A percentile compares a stretch with the other conserved stretches of the same genome.
These are phyloP conservation scores for Geophilus truncorum DNA, from an alignment of 2,888 invertebrate species.

Conservation along the genomic window DNA sequence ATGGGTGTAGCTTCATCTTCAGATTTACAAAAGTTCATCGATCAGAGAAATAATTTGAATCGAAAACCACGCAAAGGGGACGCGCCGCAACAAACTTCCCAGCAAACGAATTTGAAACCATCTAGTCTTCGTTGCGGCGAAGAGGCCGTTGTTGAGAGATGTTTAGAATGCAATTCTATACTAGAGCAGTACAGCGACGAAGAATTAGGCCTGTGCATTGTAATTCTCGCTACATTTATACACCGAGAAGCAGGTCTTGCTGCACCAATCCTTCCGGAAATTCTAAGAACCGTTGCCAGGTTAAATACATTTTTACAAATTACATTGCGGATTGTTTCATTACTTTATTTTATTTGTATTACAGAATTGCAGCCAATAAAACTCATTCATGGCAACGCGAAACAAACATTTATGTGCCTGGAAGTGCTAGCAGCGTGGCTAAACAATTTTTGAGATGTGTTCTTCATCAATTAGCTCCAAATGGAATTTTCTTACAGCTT, in stretches of 20 bases:
- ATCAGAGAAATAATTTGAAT: slow-evolving; percentile 34
- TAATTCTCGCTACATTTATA: slow-evolving; percentile 89
- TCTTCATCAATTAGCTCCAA: slow-evolving; percentile 92
- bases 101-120: slow-evolving; percentile 34
- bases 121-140: slow-evolving; percentile 38
- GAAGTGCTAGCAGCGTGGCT: slow-evolving; percentile 90
- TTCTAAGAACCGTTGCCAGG: slow-evolving; percentile 83
- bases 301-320: too few species aligned
- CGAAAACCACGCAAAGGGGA: slow-evolving; percentile 33
- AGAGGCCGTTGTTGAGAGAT: slow-evolving; percentile 51
- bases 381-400: slow-evolving; percentile 86
- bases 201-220: slow-evolving; percentile 87
- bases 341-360: too few species aligned
- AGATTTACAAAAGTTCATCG: slow-evolving; percentile 35
- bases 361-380: slow-evolving; percentile 61
- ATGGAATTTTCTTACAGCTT: slow-evolving; percentile 93
- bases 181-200: slow-evolving; percentile 94
- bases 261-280: slow-evolving; percentile 87
- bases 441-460: slow-evolving; percentile 95
- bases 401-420: slow-evolving; percentile 81
- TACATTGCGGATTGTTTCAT: too few species aligned
- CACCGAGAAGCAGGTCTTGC: slow-evolving; percentile 89
- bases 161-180: slow-evolving; percentile 83
- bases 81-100: neutral
- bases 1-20: slow-evolving; percentile 34